These are phyloP conservation scores for Drosophila yakuba DNA, from an alignment of 1,140 invertebrate genomes.

Conservation along the genomic window DNA sequence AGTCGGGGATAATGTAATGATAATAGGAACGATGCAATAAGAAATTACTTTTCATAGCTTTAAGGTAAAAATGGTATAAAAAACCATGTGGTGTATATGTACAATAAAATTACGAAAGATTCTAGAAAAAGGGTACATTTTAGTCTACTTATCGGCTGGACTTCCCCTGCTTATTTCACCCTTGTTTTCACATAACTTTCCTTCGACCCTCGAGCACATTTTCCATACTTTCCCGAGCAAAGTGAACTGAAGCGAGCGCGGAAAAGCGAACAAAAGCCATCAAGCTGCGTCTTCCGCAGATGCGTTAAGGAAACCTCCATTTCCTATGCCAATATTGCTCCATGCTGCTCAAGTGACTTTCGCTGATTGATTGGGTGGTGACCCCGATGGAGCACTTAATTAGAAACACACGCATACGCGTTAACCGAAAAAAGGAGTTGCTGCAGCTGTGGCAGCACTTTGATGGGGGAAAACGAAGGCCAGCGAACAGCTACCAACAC, in stretches of 20 bases:
- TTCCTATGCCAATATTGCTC: slow-evolving; percentile 3
- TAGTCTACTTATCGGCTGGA: background rate
- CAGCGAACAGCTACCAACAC: background rate
- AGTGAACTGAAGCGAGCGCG: slow-evolving; percentile 10
- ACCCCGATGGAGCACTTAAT: slow-evolving; percentile 20
- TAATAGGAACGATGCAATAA: too few relatives aligned
- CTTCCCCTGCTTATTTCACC: slow-evolving; percentile 3
- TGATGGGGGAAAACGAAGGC: slow-evolving; percentile 16
- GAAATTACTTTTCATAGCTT: too few relatives aligned
- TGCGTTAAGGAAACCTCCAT: slow-evolving; percentile 1
- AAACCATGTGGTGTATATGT: too few relatives aligned
- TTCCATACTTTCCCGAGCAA: background rate
- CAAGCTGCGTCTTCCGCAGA: slow-evolving; percentile 3
- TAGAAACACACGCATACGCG: slow-evolving; percentile 26
- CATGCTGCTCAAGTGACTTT: slow-evolving; percentile 17
- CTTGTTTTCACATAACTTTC: slow-evolving; percentile 5
- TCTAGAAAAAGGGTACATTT: background rate
- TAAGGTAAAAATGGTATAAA: too few relatives aligned
- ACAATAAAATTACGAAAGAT: too few relatives aligned
- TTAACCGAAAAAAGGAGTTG: slow-evolving; percentile 7
- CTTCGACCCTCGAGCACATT: slow-evolving; percentile 5
- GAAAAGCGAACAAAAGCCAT: slow-evolving; percentile 14
- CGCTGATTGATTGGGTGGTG: slow-evolving; percentile 21
- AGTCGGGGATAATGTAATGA: background rate
- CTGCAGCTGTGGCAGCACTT: slow-evolving; percentile 10